Base-by-base conservation (phyloP, 2,797 vertebrate genomes). In the Clamator glandarius region DNA sequence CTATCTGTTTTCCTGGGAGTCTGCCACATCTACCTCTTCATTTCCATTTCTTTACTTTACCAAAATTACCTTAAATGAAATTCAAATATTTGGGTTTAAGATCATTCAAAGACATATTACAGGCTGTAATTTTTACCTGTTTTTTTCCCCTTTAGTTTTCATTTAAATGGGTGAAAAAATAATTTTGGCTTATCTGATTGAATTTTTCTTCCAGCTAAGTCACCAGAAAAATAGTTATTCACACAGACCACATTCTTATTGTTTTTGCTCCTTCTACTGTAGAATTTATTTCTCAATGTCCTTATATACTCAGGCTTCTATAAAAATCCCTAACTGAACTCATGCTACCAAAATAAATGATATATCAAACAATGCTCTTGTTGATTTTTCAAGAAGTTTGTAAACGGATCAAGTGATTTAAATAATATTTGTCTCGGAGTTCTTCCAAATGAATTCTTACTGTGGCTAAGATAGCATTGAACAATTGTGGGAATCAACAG, bases 401-500 rank as follows among this genome's bases (percentile, higher is more conserved):
- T 94, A 87, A 96, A 96, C 0, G 11, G 83, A 94, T 95, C 62
- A 93, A 92, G 29, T 44, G 69, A 69, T 46, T 93, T 83, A 31
- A 95, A 87, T 93, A 84, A 79, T 76, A 67, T 87, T 96, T 87
- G 28, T 67, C 61, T 80, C 51, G 8, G 29, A 58, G 33, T 36
- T 90, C 62, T 89, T 94, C 57, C 48, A 87, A 89, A 91, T 89
- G 21, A 89, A 64, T 83, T 70, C 82, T 80, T 92, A 79, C 20
- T 58, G 36, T 13, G 12, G 15, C 42, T 89, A 67, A 76, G 63
- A 75, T 5, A 66, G 16, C 16, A 9, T 80, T 80, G 41, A 96
- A 96, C 81, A 94, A 87, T 93, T 80, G 78, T 91, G 68, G 84
- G 87, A 96, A 91, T 19, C 23, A 87, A 44, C 23, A 44, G 35